phyloP scores from a whole-genome alignment of 1,140 invertebrate genomes.

The Thaumetopoea pityocampa region DNA sequence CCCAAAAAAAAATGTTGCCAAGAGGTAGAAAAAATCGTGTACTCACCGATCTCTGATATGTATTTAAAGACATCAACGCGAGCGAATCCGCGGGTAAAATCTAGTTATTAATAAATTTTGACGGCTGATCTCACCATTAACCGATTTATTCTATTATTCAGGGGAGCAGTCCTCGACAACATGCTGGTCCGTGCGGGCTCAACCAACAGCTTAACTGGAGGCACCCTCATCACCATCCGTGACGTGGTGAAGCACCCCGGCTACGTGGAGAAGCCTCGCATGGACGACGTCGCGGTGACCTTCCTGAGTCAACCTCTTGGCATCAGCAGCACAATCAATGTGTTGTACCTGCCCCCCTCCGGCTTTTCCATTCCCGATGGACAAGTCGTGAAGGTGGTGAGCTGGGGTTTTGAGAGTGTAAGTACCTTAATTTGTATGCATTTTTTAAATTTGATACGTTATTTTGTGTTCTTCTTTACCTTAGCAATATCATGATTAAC shows the following conservation, averaged over 20 bases:
- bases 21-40: too few relatives aligned
- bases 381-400: constrained; percentile 28
- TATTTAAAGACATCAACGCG: too few relatives aligned
- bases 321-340: constrained; percentile 26
- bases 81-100: too few relatives aligned
- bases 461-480: not conserved
- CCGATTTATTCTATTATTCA: constrained; percentile 9
- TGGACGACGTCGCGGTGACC: constrained; percentile 36
- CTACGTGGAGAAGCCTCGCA: constrained; percentile 29
- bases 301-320: constrained; percentile 23
- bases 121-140: too few relatives aligned
- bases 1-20: too few relatives aligned
- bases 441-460: not conserved
- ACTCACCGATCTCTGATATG: too few relatives aligned
- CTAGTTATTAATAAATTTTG: too few relatives aligned
- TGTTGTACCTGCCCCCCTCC: constrained; percentile 36
- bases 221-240: constrained; percentile 11
- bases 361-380: constrained; percentile 32
- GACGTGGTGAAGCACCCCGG: constrained; percentile 32
- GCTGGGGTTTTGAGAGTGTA: constrained; percentile 54
- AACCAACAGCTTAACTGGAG: constrained; percentile 37
- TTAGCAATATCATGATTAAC: too few relatives aligned
- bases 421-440: constrained; percentile 16
- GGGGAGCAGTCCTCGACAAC: constrained; percentile 32
- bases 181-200: constrained; percentile 44